Conservation (phyloP, 2,888 invertebrate genomes). For the Hipparchia semele region DNA sequence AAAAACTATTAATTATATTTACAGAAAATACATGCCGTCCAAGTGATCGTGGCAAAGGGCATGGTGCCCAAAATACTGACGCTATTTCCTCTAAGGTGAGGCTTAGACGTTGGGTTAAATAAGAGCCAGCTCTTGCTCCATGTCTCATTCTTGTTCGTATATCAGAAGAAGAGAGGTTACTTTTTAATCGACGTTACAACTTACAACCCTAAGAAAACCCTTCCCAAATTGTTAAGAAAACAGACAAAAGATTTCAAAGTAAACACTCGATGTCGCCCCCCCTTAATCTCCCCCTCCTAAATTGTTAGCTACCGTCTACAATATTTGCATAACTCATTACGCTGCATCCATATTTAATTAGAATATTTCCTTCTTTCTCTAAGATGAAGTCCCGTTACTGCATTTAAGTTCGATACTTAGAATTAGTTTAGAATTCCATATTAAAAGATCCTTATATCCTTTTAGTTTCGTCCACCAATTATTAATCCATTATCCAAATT, state of each 20-base stretch:
- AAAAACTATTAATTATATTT: no score
- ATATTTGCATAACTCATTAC: conserved; percentile 79
- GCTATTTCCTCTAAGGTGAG: no score
- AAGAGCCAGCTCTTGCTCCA: no score
- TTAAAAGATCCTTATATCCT: no score
- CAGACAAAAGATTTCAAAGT: conserved; percentile 42
- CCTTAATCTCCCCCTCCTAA: conserved; percentile 44
- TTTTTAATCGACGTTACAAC: conserved; percentile 9
- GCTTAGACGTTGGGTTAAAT: no score
- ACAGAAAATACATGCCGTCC: no score
- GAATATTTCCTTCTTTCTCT: conserved; percentile 71
- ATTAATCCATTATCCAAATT: no score
- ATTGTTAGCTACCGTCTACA: conserved; percentile 68
- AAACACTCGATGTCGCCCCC: conserved; percentile 42
- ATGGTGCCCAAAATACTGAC: no score
- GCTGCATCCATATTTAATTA: conserved; percentile 81
- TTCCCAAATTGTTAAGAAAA: conserved; percentile 41
- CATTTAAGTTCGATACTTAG: neutral
- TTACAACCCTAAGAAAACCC: conserved; percentile 20
- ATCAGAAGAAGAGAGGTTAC: conserved; percentile 1
- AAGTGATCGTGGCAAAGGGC: no score
- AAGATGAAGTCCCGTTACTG: conserved; percentile 2
- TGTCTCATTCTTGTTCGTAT: no score
- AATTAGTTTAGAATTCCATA: neutral
- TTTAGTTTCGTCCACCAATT: no score